Percentiles rank a stretch among this genome's conserved stretches.
These are phyloP conservation scores for Theretra japonica DNA, from an alignment of 2,888 invertebrate species.

Conservation along the genomic window DNA sequence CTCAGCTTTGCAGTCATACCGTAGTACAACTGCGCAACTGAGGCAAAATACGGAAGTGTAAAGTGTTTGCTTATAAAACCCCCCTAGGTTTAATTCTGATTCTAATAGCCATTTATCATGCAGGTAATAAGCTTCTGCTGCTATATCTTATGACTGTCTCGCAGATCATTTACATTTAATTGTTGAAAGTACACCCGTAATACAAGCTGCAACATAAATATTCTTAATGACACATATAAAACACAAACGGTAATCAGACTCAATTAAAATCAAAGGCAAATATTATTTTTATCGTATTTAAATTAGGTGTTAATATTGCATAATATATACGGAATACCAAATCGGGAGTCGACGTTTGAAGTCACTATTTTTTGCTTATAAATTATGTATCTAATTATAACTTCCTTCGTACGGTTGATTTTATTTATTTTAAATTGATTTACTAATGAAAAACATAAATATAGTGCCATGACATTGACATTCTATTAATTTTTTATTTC, in stretches of 20 bases:
- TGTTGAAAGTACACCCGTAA: background rate
- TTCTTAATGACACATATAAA: constrained; percentile 7
- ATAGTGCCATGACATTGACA: no score
- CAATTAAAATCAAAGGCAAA: background rate
- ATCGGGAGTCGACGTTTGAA: constrained; percentile 36
- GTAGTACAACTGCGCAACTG: no score
- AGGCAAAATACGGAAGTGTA: background rate
- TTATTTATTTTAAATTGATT: no score
- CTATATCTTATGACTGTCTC: background rate
- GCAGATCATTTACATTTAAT: constrained; percentile 19
- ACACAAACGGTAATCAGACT: background rate
- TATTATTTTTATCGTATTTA: constrained; percentile 28
- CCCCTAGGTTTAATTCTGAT: background rate
- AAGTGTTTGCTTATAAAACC: background rate
- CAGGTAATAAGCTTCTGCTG: background rate
- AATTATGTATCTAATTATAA: constrained; percentile 34
- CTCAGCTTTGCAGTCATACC: no score
- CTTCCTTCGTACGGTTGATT: constrained; percentile 40
- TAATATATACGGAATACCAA: constrained; percentile 38
- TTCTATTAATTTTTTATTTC: no score
- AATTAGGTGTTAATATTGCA: constrained; percentile 37
- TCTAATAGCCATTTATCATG: background rate
- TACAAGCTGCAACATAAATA: background rate
- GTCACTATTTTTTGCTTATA: constrained; percentile 33
- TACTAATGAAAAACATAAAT: no score